Evolutionary conservation across 2,888 invertebrate genomes (phyloP).

Genomic region (Meganola albula): DNA sequence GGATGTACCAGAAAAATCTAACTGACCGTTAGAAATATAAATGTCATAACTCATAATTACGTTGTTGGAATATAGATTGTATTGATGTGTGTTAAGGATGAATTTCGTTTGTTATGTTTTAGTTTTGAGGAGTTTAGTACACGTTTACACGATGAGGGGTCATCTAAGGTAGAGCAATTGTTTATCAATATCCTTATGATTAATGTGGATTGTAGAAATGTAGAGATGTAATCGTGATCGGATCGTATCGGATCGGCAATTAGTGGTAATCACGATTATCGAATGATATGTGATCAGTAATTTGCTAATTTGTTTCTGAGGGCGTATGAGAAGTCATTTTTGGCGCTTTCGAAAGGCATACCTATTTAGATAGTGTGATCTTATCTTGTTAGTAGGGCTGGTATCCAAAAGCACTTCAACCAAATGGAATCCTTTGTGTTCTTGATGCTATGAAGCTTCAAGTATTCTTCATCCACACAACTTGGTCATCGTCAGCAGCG

Average conservation of each 20-base stretch:
- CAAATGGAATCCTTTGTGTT: no score
- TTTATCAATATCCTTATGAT: conserved; percentile 74
- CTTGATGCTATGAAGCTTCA: no score
- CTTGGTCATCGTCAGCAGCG: no score
- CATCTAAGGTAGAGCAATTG: conserved; percentile 75
- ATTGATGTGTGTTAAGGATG: conserved; percentile 13
- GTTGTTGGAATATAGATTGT: conserved; percentile 18
- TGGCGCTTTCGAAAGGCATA: no score
- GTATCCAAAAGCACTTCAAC: no score
- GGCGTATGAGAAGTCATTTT: conserved; percentile 19
- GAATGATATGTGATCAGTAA: conserved; percentile 66
- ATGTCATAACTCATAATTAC: conserved; percentile 21
- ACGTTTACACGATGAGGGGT: conserved; percentile 69
- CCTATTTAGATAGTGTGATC: no score
- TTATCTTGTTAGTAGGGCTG: no score
- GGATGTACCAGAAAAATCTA: conserved; percentile 44
- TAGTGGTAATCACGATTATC: conserved; percentile 63
- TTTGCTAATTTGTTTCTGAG: conserved; percentile 55
- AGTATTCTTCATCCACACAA: no score
- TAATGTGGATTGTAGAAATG: conserved; percentile 65
- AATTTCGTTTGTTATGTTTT: conserved; percentile 15
- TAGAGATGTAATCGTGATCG: conserved; percentile 64
- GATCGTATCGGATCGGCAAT: conserved; percentile 53
- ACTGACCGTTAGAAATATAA: conserved; percentile 19
- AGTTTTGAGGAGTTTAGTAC: no score